These are phyloP conservation scores for Laodelphax striatellus DNA, from an alignment of 1,140 invertebrate genomes.

Conservation along the genomic window DNA sequence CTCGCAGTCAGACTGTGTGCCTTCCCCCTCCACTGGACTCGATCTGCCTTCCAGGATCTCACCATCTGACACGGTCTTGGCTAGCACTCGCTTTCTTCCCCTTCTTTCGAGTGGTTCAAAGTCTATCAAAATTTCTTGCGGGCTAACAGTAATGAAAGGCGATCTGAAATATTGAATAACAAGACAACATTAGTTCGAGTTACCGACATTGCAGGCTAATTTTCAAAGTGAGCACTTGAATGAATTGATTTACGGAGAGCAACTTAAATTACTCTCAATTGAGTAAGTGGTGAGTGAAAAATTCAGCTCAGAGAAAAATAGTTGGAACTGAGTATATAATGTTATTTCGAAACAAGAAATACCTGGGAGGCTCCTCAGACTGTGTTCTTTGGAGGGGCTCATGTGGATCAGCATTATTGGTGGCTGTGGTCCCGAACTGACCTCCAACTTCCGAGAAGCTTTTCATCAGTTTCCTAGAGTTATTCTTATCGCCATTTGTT, in stretches of 20 bases:
- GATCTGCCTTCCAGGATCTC: conserved; percentile 52
- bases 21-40: conserved; percentile 17
- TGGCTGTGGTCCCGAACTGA: conserved; percentile 34
- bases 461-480: conserved; percentile 62
- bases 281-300: too few relatives aligned
- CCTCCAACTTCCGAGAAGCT: conserved; percentile 69
- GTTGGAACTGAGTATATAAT: too few relatives aligned
- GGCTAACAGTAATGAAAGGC: conserved; percentile 20
- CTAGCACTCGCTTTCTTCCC: conserved; percentile 45
- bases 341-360: too few relatives aligned
- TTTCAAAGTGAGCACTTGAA: neutral
- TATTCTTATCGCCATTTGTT: conserved; percentile 62
- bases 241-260: too few relatives aligned
- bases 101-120: conserved; percentile 46
- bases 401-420: conserved; percentile 39
- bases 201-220: too few relatives aligned
- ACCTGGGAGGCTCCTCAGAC: conserved; percentile 66
- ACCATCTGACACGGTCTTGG: conserved; percentile 69
- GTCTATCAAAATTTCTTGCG: conserved; percentile 66
- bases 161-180: conserved; percentile 14
- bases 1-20: conserved; percentile 21
- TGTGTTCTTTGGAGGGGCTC: conserved; percentile 67
- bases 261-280: too few relatives aligned
- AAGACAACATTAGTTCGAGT: neutral
- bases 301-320: too few relatives aligned